Evolutionary conservation across 2,113 vertebrate species (phyloP), one percentile per base, ranked within the genome.

Genomic region (Grantiella picta): DNA sequence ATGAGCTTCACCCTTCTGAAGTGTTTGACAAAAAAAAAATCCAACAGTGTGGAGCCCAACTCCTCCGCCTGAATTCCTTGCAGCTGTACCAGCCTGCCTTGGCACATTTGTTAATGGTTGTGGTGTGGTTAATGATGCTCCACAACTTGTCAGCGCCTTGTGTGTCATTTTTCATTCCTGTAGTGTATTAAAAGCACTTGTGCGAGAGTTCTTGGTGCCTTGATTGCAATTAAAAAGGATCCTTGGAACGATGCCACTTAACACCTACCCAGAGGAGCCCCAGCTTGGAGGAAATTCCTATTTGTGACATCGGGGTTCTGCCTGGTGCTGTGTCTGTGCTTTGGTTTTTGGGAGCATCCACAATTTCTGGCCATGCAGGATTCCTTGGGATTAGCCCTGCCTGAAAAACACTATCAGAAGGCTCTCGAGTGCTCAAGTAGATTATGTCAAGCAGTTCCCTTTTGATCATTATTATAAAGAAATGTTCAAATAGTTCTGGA

Each of bases 161-260:
- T 7, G 36, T 88, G 85, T 82, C 63, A 22, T 94, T 70, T 88
- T 83, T 94, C 91, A 93, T 93, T 83, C 79, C 80, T 66, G 86
- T 7, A 54, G 82, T 28, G 69, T 66, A 63, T 88, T 77, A 75
- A 93, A 95, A 95, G 64, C 91, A 66, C 72, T 96, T 86, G n/a
- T n/a, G 69, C 54, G 38, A 49, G 82, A 77, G 82, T 90, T 95
- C 76, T 86, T 4, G 70, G 75, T 36, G 85, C 59, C 92, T 94
- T 92, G 91, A 93, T 92, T 96, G 92, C 80, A 94, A 94, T 95
- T 95, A 90, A 35, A 93, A 86, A 86, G 66, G 78, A 31, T 18
- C 9, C 68, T 90, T 83, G 94, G 91, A 78, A 70, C 82, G 54
- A 44, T 12, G 71, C 76, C 76, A 35, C 88, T 83, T 40, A 20